Percentiles rank a stretch among this genome's conserved stretches.
Conservation (phyloP, 2,113 vertebrate species). For the Mobula hypostoma region DNA sequence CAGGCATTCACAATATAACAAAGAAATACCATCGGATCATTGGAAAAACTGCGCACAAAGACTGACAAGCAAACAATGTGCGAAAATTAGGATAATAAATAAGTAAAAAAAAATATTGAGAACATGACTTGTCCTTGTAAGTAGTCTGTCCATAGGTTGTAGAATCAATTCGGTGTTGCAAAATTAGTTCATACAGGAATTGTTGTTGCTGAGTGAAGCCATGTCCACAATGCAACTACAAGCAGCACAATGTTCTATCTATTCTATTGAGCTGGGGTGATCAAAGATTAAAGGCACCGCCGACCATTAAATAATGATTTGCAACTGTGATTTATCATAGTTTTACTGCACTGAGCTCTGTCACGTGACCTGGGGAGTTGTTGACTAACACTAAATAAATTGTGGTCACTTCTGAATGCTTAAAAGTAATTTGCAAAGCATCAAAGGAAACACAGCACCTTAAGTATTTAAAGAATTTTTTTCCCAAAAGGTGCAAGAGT, state of each 20-base stretch:
- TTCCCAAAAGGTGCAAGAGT: conserved; percentile 20
- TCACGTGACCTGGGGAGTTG: background rate
- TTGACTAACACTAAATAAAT: conserved; percentile 14
- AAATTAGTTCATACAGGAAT: too few relatives aligned
- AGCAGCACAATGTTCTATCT: background rate
- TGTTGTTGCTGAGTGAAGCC: background rate
- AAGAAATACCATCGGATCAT: too few relatives aligned
- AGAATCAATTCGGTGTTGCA: too few relatives aligned
- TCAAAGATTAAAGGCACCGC: background rate
- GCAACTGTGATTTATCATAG: background rate
- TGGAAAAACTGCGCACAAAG: too few relatives aligned
- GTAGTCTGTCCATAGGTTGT: too few relatives aligned
- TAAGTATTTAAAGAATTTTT: conserved; percentile 20
- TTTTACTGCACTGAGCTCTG: background rate
- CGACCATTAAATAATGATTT: background rate
- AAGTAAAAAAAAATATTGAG: too few relatives aligned
- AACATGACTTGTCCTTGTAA: too few relatives aligned
- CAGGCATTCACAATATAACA: too few relatives aligned
- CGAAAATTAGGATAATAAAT: too few relatives aligned
- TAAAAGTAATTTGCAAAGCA: background rate
- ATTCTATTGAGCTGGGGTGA: background rate
- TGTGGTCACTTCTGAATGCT: background rate
- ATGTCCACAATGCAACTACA: background rate
- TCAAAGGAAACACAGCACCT: background rate
- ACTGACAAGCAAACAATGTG: too few relatives aligned